These are phyloP conservation scores for Campoletis raptor DNA, from an alignment of 2,888 invertebrate genomes.

Conservation along the genomic window DNA sequence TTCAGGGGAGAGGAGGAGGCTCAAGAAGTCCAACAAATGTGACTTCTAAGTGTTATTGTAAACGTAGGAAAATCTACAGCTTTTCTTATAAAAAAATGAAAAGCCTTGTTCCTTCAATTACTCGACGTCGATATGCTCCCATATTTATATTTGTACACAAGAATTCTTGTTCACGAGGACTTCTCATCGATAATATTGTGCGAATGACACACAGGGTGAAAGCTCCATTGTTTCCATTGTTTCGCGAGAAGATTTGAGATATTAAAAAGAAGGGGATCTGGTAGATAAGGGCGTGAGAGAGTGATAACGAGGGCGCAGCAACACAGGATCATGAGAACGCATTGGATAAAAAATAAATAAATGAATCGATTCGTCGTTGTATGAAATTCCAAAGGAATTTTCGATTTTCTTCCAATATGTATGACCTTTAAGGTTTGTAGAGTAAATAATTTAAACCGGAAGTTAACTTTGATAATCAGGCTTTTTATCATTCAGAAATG, in stretches of 20 bases:
- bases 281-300: constrained; percentile 42
- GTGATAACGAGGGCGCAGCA: constrained; percentile 40
- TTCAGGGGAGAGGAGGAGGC: constrained; percentile 7
- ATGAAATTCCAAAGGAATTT: background rate
- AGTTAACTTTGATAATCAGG: background rate
- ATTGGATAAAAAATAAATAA: background rate
- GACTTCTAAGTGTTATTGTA: background rate
- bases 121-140: background rate
- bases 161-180: constrained; percentile 10
- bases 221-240: constrained; percentile 66
- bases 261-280: constrained; percentile 13
- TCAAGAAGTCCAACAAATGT: constrained; percentile 1
- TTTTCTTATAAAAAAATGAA: background rate
- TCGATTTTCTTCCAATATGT: background rate
- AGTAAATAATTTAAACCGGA: background rate
- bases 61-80: constrained; percentile 22
- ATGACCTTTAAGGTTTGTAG: background rate
- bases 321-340: background rate
- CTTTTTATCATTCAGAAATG: no score
- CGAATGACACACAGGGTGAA: constrained; percentile 60
- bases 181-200: constrained; percentile 56
- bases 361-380: background rate
- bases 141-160: background rate
- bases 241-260: constrained; percentile 28
- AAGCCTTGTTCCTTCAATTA: constrained; percentile 15